Conservation (phyloP, 2,797 vertebrate genomes). For the Fistularia tabacaria region DNA sequence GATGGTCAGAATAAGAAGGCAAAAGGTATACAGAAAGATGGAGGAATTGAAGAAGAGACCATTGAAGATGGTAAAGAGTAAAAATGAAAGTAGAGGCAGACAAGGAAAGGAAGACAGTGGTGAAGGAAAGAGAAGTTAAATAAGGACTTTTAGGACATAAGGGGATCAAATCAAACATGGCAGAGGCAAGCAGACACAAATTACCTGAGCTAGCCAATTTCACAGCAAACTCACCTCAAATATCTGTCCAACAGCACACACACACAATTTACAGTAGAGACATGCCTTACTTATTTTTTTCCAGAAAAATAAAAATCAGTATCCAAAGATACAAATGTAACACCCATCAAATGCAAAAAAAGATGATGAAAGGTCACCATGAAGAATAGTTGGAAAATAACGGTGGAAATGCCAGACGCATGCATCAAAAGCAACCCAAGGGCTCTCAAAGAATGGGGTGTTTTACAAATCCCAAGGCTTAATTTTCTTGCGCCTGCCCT, state of each 20-base stretch:
- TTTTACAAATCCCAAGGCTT: neutral
- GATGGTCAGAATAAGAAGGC: conserved; percentile 18
- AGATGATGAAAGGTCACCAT: conserved; percentile 39
- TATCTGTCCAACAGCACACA: conserved; percentile 15
- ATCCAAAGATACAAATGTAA: conserved; percentile 28
- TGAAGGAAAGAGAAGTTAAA: conserved; percentile 24
- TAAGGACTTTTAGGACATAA: conserved; percentile 30
- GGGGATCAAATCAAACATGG: conserved; percentile 23
- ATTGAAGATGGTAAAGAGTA: conserved; percentile 5
- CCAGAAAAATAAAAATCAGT: neutral
- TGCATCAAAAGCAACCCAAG: conserved; percentile 33
- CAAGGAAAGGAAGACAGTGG: neutral
- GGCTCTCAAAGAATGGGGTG: too few relatives aligned
- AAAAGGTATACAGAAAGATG: conserved; percentile 7
- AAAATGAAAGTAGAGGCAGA: neutral
- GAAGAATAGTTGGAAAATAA: conserved; percentile 24
- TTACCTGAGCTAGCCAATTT: conserved; percentile 28
- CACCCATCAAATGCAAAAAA: conserved; percentile 24
- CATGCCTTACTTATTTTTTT: conserved; percentile 25
- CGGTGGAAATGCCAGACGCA: conserved; percentile 40
- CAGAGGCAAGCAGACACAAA: conserved; percentile 42
- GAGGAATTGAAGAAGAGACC: conserved; percentile 10
- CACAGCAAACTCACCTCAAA: conserved; percentile 58
- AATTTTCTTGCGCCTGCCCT: too few relatives aligned
- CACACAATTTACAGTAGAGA: conserved; percentile 26